A percentile compares a stretch with the other conserved stretches of the same genome.
These are phyloP conservation scores for Aeoliscus strigatus DNA, from an alignment of 2,797 vertebrate species.

Conservation along the genomic window DNA sequence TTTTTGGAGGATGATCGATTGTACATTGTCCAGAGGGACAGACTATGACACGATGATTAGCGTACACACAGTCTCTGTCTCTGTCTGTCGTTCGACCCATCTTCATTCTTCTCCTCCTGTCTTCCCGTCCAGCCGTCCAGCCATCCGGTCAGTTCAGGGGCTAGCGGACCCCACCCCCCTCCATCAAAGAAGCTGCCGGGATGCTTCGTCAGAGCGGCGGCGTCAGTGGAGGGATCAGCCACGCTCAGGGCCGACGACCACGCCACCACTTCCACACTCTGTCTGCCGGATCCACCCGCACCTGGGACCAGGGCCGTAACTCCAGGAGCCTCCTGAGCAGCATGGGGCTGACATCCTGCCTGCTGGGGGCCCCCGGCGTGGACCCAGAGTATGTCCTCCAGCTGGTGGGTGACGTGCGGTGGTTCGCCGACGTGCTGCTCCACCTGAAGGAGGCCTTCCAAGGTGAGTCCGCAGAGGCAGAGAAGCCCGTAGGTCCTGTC, in stretches of 20 bases:
- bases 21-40: no score
- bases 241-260: conserved; percentile 71
- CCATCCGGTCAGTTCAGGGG: conserved; percentile 43
- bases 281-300: conserved; percentile 67
- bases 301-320: conserved; percentile 82
- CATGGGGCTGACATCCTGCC: conserved; percentile 76
- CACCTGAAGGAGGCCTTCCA: conserved; percentile 89
- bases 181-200: conserved; percentile 42
- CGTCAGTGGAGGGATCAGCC: conserved; percentile 68
- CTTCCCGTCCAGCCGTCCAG: conserved; percentile 34
- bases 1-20: no score
- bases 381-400: conserved; percentile 93
- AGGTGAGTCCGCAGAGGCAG: conserved; percentile 84
- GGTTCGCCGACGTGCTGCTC: conserved; percentile 88
- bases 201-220: conserved; percentile 68
- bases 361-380: conserved; percentile 75
- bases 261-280: conserved; percentile 67
- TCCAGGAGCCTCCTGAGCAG: conserved; percentile 74
- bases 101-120: conserved; percentile 9
- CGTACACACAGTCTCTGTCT: no score
- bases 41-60: no score
- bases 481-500: no score
- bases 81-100: background rate
- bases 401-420: conserved; percentile 90
- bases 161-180: conserved; percentile 42